Percentiles rank a stretch among this genome's conserved stretches.
Evolutionary conservation across 2,113 vertebrate genomes (phyloP).

Genomic region (Melanerpes aurifrons): DNA sequence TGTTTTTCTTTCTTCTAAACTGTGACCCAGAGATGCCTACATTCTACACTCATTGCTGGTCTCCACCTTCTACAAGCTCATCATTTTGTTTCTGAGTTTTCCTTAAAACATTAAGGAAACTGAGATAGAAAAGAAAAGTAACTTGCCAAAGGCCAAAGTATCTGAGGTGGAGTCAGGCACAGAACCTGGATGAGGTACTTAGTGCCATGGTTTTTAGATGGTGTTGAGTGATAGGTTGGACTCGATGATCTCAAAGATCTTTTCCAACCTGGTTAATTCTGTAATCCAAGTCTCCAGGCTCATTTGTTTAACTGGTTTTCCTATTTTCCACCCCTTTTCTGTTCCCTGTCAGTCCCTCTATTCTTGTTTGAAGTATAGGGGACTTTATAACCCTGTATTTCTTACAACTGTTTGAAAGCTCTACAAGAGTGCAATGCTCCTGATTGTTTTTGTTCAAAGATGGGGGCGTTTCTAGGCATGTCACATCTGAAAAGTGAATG

Average conservation of each 20-base stretch:
- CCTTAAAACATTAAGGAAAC: neutral
- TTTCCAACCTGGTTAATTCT: too few relatives aligned
- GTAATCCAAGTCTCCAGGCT: neutral
- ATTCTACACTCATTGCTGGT: neutral
- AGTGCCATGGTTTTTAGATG: too few relatives aligned
- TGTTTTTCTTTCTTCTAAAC: neutral
- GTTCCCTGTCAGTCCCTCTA: constrained; percentile 18
- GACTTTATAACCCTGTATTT: constrained; percentile 42
- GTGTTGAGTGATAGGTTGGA: too few relatives aligned
- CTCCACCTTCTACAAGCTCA: neutral
- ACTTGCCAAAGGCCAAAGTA: constrained; percentile 3
- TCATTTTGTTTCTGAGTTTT: neutral
- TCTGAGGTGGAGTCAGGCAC: neutral
- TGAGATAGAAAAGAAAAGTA: neutral
- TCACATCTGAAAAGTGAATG: constrained; percentile 57
- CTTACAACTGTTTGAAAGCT: constrained; percentile 27
- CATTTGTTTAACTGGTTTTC: neutral
- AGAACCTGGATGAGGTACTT: neutral
- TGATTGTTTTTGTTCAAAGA: constrained; percentile 40
- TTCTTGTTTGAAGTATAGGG: neutral
- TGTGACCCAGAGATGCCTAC: neutral
- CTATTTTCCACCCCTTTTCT: constrained; percentile 35
- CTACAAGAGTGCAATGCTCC: neutral
- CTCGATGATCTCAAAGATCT: too few relatives aligned
- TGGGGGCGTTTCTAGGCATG: constrained; percentile 44